Conservation (phyloP, 2,888 invertebrate genomes). For the Amphipyra berbera region DNA sequence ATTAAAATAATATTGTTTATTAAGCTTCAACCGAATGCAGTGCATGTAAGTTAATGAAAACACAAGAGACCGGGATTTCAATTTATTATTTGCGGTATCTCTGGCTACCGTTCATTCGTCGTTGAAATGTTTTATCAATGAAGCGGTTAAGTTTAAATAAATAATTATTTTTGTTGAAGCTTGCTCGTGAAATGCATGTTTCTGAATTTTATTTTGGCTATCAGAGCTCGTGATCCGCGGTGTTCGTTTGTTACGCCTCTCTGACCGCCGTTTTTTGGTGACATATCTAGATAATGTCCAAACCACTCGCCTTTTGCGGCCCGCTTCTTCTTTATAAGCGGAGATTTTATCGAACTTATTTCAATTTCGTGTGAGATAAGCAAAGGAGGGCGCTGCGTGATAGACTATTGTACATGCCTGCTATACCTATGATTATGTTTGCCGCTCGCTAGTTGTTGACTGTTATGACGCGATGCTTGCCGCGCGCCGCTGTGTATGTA, state of each 20-base stretch:
- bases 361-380: conserved; percentile 79
- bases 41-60: conserved; percentile 34
- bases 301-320: conserved; percentile 77
- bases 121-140: conserved; percentile 28
- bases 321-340: conserved; percentile 72
- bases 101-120: conserved; percentile 24
- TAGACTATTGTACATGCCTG: conserved; percentile 48
- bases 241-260: conserved; percentile 76
- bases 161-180: conserved; percentile 22
- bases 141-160: conserved; percentile 19
- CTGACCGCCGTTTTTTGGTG: conserved; percentile 77
- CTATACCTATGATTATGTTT: conserved; percentile 38
- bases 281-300: conserved; percentile 81
- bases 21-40: conserved; percentile 9
- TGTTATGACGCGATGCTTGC: conserved; percentile 65
- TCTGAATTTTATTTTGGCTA: conserved; percentile 69
- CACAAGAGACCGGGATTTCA: conserved; percentile 18
- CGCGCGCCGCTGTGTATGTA: conserved; percentile 72
- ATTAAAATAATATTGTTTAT: conserved; percentile 16
- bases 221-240: conserved; percentile 68
- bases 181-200: conserved; percentile 30
- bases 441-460: conserved; percentile 32
- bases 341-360: conserved; percentile 80
- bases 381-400: conserved; percentile 66
- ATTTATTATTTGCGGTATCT: conserved; percentile 36